phyloP scores from a whole-genome alignment of 2,113 vertebrate genomes.

The Phocoena sinus region DNA sequence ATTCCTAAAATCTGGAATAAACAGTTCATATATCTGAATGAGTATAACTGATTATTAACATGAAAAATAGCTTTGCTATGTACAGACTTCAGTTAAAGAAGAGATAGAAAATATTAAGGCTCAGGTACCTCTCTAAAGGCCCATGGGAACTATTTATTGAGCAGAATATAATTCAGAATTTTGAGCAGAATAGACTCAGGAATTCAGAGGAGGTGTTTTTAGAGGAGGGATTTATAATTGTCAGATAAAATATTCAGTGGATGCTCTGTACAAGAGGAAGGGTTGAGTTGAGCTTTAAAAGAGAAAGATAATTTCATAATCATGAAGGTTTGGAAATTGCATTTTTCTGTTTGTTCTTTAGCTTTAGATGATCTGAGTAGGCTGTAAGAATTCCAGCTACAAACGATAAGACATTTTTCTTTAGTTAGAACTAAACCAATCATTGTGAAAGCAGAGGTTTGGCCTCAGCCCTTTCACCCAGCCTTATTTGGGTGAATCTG shows the following conservation, averaged over 20 bases:
- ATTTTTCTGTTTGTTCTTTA: background rate
- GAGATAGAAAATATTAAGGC: background rate
- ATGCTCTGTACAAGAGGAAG: background rate
- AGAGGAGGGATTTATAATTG: background rate
- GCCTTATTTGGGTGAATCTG: background rate
- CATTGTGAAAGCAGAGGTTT: background rate
- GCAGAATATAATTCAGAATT: slow-evolving; percentile 8
- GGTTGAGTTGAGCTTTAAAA: background rate
- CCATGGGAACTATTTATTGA: background rate
- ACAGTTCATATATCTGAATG: slow-evolving; percentile 17
- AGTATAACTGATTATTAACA: background rate
- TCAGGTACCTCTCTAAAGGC: background rate
- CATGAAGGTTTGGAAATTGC: background rate
- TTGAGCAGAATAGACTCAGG: background rate
- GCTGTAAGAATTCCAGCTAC: background rate
- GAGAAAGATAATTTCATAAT: background rate
- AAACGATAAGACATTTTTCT: background rate
- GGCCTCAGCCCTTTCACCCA: background rate
- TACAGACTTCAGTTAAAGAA: slow-evolving; percentile 5
- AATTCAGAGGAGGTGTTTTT: slow-evolving; percentile 24
- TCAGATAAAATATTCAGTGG: slow-evolving; percentile 2
- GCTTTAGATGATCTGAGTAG: background rate
- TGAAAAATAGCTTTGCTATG: background rate
- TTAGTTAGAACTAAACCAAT: background rate
- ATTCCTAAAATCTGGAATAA: slow-evolving; percentile 16